Conservation (phyloP, 2,888 invertebrate species). For the Pemphredon lugubris region DNA sequence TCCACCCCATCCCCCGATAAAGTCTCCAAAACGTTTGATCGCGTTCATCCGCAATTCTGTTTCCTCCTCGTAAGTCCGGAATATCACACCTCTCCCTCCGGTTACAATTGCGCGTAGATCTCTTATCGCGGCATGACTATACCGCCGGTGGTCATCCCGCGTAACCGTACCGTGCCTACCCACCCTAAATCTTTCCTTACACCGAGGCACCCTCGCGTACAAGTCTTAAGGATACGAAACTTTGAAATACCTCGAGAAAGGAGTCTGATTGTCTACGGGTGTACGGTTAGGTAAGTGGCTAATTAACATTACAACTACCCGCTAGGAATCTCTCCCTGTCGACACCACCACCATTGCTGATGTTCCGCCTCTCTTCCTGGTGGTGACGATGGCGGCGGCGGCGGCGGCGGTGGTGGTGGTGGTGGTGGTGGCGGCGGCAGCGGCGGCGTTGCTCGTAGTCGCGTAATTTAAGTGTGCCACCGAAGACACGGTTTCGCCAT, state of each 20-base stretch:
- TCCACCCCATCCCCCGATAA: too few relatives aligned
- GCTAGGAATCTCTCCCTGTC: conserved; percentile 62
- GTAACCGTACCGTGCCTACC: conserved; percentile 8
- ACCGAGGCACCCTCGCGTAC: conserved; percentile 15
- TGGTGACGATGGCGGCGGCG: conserved; percentile 15
- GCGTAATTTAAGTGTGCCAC: conserved; percentile 78
- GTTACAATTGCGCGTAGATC: too few relatives aligned
- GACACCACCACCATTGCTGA: conserved; percentile 49
- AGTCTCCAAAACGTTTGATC: too few relatives aligned
- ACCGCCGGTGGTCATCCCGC: background rate
- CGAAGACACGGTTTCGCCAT: conserved; percentile 76
- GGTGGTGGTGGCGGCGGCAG: conserved; percentile 29
- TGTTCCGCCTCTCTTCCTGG: conserved; percentile 60
- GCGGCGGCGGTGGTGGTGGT: too few relatives aligned
- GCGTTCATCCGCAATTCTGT: too few relatives aligned
- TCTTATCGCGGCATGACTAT: too few relatives aligned
- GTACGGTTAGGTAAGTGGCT: conserved; percentile 75
- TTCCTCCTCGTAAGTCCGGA: too few relatives aligned
- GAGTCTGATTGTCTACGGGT: conserved; percentile 72
- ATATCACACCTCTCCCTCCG: too few relatives aligned
- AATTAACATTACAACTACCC: conserved; percentile 78
- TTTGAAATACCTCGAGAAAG: conserved; percentile 51
- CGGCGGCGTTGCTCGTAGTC: conserved; percentile 49
- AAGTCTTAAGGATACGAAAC: conserved; percentile 44
- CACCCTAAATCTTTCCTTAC: conserved; percentile 14